Conservation (phyloP, 2,113 vertebrate genomes). For the Tachysurus fulvidraco region DNA sequence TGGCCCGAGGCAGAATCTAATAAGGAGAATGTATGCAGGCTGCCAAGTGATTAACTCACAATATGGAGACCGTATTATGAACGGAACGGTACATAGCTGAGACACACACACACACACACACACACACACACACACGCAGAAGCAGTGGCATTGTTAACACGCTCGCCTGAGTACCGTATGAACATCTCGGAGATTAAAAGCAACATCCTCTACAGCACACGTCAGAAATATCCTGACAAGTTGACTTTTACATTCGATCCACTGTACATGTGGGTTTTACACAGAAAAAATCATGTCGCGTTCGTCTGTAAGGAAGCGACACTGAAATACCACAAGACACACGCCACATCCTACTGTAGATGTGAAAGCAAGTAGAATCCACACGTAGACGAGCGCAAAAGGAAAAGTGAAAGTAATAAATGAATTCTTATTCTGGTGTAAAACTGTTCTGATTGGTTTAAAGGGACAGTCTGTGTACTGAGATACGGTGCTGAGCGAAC, state of each 20-base stretch:
- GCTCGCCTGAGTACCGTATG: not conserved
- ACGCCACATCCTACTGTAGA: not conserved
- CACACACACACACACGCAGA: not conserved
- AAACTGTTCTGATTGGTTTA: not conserved
- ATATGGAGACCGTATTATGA: constrained; percentile 46
- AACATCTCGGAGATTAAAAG: not conserved
- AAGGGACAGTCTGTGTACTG: constrained; percentile 13
- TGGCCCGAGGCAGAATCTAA: constrained; percentile 55
- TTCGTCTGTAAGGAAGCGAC: not conserved
- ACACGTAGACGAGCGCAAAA: not conserved
- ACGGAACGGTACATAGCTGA: constrained; percentile 21
- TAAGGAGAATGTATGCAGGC: constrained; percentile 45
- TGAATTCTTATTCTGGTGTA: constrained; percentile 10
- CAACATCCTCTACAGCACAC: not conserved
- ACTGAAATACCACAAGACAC: not conserved
- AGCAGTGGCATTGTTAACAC: not conserved
- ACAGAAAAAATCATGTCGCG: not conserved
- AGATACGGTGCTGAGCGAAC: not conserved
- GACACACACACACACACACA: not conserved
- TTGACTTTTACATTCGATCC: no score
- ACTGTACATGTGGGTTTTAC: not conserved
- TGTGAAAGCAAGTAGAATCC: not conserved
- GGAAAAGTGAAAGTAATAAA: constrained; percentile 18
- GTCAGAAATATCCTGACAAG: not conserved
- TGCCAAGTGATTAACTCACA: constrained; percentile 42